Base-by-base conservation (phyloP, 1,140 invertebrate genomes). In the Ylistrum balloti region DNA sequence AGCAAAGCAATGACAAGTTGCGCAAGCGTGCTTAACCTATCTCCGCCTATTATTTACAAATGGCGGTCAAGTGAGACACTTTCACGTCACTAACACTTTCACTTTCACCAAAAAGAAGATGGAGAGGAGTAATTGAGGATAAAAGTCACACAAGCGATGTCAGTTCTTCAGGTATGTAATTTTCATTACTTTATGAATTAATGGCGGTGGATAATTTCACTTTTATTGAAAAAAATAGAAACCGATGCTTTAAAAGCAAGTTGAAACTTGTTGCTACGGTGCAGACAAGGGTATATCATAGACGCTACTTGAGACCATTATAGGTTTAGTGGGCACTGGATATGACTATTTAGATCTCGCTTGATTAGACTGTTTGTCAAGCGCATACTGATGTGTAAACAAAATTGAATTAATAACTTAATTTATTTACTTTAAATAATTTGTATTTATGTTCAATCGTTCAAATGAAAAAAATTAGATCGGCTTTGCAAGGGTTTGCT, bases 61-160 rank as follows among this genome's bases (percentile, higher is more conserved):
- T 74, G 56, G 56, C 56, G 56, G 56, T 74, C 56, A 74, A 74
- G 56, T 74, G 56, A 74, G n/a, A 28, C 56, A 74, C 56, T 74
- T 74, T 74, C 56, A 74, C 56, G 56, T 74, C 56, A 74, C 56
- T 74, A n/a, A 74, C 56, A 74, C 56, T 74, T 74, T 74, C 56
- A 74, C 56, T 74, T 74, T 74, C 56, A 11, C 56, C 5, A 74
- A 74, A 74, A 74, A n/a, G 56, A 74, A 28, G 56, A 74, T 74
- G 56, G 5, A 74, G 56, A 74, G n/a, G 0, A 74, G 22, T 74
- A 17, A 74, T 28, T 28, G 28, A 74, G 56, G 56, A 28, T 74
- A 74, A 74, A 74, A 28, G 56, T 28, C 56, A 28, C 56, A 74
- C 22, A 17, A 74, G 22, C n/a, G 56, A 74, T 74, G 56, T 74